These are phyloP conservation scores for Ephydatia muelleri DNA, from an alignment of 37 sponge, comb jelly and placozoan genomes.

Conservation along the genomic window DNA sequence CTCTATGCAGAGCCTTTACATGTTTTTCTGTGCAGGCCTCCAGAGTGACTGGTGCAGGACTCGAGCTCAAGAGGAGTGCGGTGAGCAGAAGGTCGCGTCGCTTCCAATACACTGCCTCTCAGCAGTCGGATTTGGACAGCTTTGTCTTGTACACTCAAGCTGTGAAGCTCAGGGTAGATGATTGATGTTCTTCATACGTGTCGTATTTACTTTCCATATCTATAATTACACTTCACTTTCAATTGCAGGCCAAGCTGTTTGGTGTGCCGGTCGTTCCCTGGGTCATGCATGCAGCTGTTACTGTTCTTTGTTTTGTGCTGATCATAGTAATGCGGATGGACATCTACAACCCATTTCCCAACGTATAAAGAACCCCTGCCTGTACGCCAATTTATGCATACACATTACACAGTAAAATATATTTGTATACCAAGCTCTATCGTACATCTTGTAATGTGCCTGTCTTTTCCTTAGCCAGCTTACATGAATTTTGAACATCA, in stretches of 20 bases:
- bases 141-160: slow-evolving; percentile 37
- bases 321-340: background rate
- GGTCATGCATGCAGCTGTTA: slow-evolving; percentile 29
- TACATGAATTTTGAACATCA: too few relatives aligned
- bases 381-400: too few relatives aligned
- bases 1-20: too few relatives aligned
- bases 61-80: slow-evolving; percentile 35
- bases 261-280: slow-evolving; percentile 76
- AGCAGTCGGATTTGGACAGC: slow-evolving; percentile 72
- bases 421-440: too few relatives aligned
- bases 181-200: background rate
- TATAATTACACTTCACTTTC: too few relatives aligned
- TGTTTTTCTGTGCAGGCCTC: slow-evolving; percentile 42
- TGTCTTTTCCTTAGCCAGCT: too few relatives aligned
- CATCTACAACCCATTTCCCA: background rate
- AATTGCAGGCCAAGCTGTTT: slow-evolving; percentile 67
- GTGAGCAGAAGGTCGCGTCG: slow-evolving; percentile 53
- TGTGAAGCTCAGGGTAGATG: slow-evolving; percentile 39
- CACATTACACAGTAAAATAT: too few relatives aligned
- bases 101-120: slow-evolving; percentile 47
- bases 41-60: slow-evolving; percentile 57
- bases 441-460: too few relatives aligned
- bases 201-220: background rate
- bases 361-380: background rate
- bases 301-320: background rate